These are phyloP conservation scores for Drymonia ruficornis DNA, from an alignment of 2,888 invertebrate genomes.

Conservation along the genomic window DNA sequence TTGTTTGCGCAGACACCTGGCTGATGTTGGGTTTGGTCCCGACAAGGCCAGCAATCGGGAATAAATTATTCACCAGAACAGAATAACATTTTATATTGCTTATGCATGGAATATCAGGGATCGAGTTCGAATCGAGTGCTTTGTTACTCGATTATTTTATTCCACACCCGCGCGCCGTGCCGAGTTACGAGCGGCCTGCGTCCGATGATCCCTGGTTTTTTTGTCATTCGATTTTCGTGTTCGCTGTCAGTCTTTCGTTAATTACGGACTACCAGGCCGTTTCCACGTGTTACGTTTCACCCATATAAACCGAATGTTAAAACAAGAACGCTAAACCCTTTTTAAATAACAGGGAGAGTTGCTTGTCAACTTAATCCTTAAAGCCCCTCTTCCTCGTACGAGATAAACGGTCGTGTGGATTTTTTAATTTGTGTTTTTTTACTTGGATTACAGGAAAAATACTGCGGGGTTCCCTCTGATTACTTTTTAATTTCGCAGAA, in stretches of 20 bases:
- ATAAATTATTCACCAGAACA: conserved; percentile 75
- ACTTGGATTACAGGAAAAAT: not conserved
- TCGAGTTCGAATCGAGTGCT: conserved; percentile 51
- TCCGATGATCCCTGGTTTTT: conserved; percentile 41
- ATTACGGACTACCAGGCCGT: conserved; percentile 24
- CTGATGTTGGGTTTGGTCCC: conserved; percentile 48
- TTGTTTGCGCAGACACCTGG: conserved; percentile 63
- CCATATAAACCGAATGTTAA: conserved; percentile 11
- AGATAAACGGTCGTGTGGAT: conserved; percentile 37
- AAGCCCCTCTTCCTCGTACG: conserved; percentile 30
- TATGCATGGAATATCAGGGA: conserved; percentile 71
- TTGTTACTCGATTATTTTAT: conserved; percentile 64
- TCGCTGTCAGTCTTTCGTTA: conserved; percentile 26
- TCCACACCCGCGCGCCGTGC: conserved; percentile 39
- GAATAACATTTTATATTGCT: conserved; percentile 70
- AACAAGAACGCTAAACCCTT: conserved; percentile 12
- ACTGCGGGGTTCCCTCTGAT: not conserved
- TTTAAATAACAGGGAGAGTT: conserved; percentile 26
- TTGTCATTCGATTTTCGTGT: conserved; percentile 44
- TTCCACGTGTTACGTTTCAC: conserved; percentile 21
- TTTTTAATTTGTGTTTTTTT: conserved; percentile 15
- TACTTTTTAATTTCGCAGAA: not conserved
- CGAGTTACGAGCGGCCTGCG: conserved; percentile 55
- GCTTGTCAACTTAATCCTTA: conserved; percentile 37
- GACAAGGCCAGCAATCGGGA: conserved; percentile 60